Base-by-base conservation (phyloP, 2,888 invertebrate species). In the Mechanitis mazaeus region DNA sequence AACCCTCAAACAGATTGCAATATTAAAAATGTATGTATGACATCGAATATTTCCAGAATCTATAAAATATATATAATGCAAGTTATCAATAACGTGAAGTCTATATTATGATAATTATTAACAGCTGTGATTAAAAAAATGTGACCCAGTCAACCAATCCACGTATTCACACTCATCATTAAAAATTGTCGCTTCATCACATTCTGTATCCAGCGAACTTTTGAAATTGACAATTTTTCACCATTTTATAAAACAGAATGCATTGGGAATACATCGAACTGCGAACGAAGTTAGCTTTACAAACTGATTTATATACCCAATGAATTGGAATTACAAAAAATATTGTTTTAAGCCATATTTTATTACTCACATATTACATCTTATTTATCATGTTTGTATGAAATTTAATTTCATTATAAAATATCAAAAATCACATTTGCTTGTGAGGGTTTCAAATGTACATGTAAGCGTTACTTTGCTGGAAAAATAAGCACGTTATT, bases 401-500 rank as follows among this genome's bases (percentile, higher is more conserved):
- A 42, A 42, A 42, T 42, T 9, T 9, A 3, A 42, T 42, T 42
- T 9, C 38, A 42, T 42, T 42, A 35, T 35, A 35, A 35, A 35
- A 35, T 7, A 42, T 42, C 42, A 42, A 42, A 42, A 42, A 9
- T 42, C 20, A 20, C 0, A 42, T 9, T 9, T 42, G 9, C 7
- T 9, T 3, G 3, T 42, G 1, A 42, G 11, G 31, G 9, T 31
- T 31, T 50, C 28, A 50, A 75, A 71, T 66, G 69, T 66, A 56
- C 64, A 58, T 71, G 71, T 71, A 68, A 69, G 61, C 69, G 70
- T 64, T 71, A 68, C 70, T 68, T 69, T 66, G 69, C 59, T 68
- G 72, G 71, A 74, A 73, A 71, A 69, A 72, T 70, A 71, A 71
- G 65, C 66, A 62, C 64, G 63, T 64, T 65, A 67, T 64, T 64